phyloP scores from a whole-genome alignment of 1,140 invertebrate species.

The Ostrea edulis region DNA sequence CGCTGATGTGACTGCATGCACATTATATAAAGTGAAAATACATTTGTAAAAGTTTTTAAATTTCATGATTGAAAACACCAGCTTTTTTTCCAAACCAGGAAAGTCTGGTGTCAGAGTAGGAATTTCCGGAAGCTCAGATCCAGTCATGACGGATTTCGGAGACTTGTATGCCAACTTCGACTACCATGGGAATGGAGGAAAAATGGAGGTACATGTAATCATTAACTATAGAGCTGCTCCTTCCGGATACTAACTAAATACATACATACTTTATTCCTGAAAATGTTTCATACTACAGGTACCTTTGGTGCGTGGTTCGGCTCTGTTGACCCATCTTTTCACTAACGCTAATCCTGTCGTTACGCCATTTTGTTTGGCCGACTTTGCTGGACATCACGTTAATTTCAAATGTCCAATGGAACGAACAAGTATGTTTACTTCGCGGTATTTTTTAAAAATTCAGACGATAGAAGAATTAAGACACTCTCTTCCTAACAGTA shows the following conservation, averaged over 20 bases:
- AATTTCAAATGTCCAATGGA: conserved; percentile 67
- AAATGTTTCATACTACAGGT: conserved; percentile 56
- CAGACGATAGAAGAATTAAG: no score
- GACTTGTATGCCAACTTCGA: conserved; percentile 71
- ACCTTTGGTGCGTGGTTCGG: conserved; percentile 67
- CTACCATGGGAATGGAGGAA: conserved; percentile 62
- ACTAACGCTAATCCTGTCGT: conserved; percentile 68
- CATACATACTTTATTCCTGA: neutral
- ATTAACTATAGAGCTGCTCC: neutral
- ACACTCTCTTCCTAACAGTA: no score
- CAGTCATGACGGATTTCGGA: conserved; percentile 66
- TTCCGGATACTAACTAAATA: neutral
- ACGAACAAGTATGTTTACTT: conserved; percentile 59
- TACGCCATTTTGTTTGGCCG: conserved; percentile 67
- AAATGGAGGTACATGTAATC: conserved; percentile 70
- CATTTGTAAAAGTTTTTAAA: no score
- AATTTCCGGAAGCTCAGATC: conserved; percentile 61
- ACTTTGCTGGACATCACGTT: conserved; percentile 62
- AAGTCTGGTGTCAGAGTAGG: conserved; percentile 66
- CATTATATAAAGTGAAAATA: no score
- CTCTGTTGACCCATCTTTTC: conserved; percentile 67
- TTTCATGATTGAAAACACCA: no score
- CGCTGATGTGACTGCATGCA: no score
- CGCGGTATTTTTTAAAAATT: no score
- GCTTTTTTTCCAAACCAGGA: conserved; percentile 52